These are phyloP conservation scores for Zeuzera pyrina DNA, from an alignment of 2,888 invertebrate species.

Conservation along the genomic window DNA sequence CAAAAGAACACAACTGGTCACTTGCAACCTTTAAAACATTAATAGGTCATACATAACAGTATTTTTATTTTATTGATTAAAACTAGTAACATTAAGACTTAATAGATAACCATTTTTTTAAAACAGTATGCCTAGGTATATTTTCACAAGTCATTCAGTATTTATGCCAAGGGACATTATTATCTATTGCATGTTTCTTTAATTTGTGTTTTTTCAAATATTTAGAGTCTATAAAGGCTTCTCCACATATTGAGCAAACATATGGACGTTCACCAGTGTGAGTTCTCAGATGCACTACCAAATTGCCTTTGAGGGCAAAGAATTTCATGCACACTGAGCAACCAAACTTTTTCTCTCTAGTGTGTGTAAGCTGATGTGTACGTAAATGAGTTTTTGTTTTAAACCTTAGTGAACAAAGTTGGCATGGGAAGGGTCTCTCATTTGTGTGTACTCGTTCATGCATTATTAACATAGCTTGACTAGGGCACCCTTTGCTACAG, in stretches of 20 bases:
- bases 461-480: constrained; percentile 66
- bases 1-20: no score
- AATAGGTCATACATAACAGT: no score
- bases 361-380: constrained; percentile 66
- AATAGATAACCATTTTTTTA: no score
- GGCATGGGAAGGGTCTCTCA: constrained; percentile 60
- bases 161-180: constrained; percentile 57
- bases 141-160: constrained; percentile 22
- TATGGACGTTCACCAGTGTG: constrained; percentile 69
- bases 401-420: constrained; percentile 54
- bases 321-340: constrained; percentile 70
- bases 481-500: constrained; percentile 61
- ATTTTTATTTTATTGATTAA: no score
- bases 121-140: constrained; percentile 35
- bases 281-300: constrained; percentile 63
- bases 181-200: constrained; percentile 56
- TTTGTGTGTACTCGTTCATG: constrained; percentile 67
- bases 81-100: no score
- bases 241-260: constrained; percentile 54
- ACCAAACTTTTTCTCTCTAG: constrained; percentile 66
- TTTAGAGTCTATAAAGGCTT: constrained; percentile 68
- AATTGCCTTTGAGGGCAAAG: constrained; percentile 64
- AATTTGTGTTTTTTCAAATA: constrained; percentile 66
- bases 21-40: no score
- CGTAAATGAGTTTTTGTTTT: constrained; percentile 66